Base-by-base conservation (phyloP, 2,888 invertebrate species). In the Oxyteleia sp. region DNA sequence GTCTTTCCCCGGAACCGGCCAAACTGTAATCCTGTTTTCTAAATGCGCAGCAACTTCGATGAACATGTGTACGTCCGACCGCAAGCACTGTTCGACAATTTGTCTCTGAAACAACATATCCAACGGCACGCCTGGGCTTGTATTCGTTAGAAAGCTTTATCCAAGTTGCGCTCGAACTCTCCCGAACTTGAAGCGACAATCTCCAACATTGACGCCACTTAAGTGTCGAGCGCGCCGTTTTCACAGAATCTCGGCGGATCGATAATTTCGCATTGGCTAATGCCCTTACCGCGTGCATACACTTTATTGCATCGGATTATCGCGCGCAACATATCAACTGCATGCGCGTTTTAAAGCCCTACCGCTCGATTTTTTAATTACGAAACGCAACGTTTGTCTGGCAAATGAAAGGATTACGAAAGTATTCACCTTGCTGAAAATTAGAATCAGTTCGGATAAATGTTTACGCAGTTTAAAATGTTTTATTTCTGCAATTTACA, bases 1-100 rank as follows among this genome's bases (percentile, higher is more conserved):
- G n/a, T n/a, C n/a, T n/a, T 84, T 82, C 68, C 43, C 74, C 57
- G 38, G 55, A 69, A 71, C 69, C 74, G 41, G 68, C 85, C 87
- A 86, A 91, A 91, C 91, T 91, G 90, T 92, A 92, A 92, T 92
- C 91, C 90, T 91, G 91, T 92, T 92, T 92, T 91, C 92, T 87
- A 91, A 91, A 91, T 89, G 90, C 88, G 89, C 83, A 84, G 85
- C 87, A 91, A 91, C 89, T 92, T 90, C 79, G 88, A 87, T 66
- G 89, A 90, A 89, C 90, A 89, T 89, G 88, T 91, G 90, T 91
- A 89, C 87, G 82, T 84, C 83, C 87, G 57, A 90, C 89, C 91
- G 85, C 91, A 89, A 89, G 87, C 89, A 85, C 88, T 87, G 88
- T 89, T 88, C 89, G 88, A 90, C 89, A 89, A 89, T 89, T 90